Conservation (phyloP, 1,140 invertebrate species). For the Brachionus plicatilis region DNA sequence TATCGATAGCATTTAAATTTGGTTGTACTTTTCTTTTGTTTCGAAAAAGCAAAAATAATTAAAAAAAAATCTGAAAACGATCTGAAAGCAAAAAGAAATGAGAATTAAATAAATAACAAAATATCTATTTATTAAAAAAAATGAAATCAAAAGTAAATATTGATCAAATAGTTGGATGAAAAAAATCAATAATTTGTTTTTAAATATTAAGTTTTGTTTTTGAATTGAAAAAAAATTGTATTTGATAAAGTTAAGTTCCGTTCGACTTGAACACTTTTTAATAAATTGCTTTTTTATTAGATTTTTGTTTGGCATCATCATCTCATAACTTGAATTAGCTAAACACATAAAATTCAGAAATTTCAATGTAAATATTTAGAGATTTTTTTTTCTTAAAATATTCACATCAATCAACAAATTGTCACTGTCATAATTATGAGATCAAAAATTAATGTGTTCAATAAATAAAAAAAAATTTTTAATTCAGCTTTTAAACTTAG, state of each 20-base stretch:
- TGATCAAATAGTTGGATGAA: neutral
- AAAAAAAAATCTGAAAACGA: neutral
- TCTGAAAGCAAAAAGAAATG: neutral
- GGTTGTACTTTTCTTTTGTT: neutral
- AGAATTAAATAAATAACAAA: neutral
- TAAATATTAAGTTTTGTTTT: neutral
- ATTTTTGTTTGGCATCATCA: neutral
- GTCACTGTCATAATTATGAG: too few species aligned
- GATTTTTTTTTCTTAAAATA: neutral
- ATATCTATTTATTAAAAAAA: conserved; percentile 11
- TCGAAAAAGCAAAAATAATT: neutral
- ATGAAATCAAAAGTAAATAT: conserved; percentile 8
- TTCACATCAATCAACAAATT: neutral
- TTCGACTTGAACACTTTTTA: neutral
- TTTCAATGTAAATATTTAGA: neutral
- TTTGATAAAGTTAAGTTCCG: neutral
- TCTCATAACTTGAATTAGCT: neutral
- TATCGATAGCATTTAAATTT: neutral
- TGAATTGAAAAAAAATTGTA: neutral
- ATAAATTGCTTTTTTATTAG: neutral
- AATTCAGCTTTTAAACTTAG: too few species aligned
- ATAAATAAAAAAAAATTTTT: too few species aligned
- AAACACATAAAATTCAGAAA: neutral
- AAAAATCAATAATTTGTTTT: neutral
- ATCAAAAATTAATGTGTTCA: too few species aligned